Conservation (phyloP, 30 jellyfish, hydroid and myxozoan genomes). For the Aurelia sp. region DNA sequence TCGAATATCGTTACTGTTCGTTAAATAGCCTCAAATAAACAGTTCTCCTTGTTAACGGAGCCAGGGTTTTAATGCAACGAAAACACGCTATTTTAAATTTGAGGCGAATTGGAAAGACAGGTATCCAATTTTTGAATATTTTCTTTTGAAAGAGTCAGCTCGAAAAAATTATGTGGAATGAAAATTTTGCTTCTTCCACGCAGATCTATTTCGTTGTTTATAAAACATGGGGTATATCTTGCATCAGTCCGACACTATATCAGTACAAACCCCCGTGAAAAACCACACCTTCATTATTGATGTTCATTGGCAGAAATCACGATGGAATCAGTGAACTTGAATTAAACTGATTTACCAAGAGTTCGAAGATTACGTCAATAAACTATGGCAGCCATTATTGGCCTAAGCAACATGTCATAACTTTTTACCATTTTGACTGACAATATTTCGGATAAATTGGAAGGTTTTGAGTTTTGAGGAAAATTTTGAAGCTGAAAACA, state of each 20-base stretch:
- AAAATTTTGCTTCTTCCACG: too few species aligned
- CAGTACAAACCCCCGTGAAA: slow-evolving; percentile 8
- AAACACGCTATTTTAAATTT: too few species aligned
- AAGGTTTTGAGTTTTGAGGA: neutral
- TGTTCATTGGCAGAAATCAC: slow-evolving; percentile 10
- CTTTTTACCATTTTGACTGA: neutral
- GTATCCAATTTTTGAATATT: neutral
- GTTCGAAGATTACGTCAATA: neutral
- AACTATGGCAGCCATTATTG: neutral
- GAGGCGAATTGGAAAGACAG: neutral
- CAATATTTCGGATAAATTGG: too few species aligned
- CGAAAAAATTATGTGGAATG: too few species aligned
- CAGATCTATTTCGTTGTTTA: too few species aligned
- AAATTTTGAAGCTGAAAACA: slow-evolving; percentile 28
- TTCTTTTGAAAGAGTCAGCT: neutral
- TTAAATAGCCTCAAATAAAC: too few species aligned
- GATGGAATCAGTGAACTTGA: slow-evolving; percentile 37
- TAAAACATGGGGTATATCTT: too few species aligned
- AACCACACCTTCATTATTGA: slow-evolving; percentile 24
- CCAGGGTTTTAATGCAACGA: too few species aligned
- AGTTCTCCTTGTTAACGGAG: too few species aligned
- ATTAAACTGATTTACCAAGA: neutral
- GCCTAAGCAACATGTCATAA: too few species aligned
- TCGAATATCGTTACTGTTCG: too few species aligned
- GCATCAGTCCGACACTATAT: too few species aligned